Evolutionary conservation across 2,888 invertebrate species (phyloP).

Genomic region (Agapostemon virescens): DNA sequence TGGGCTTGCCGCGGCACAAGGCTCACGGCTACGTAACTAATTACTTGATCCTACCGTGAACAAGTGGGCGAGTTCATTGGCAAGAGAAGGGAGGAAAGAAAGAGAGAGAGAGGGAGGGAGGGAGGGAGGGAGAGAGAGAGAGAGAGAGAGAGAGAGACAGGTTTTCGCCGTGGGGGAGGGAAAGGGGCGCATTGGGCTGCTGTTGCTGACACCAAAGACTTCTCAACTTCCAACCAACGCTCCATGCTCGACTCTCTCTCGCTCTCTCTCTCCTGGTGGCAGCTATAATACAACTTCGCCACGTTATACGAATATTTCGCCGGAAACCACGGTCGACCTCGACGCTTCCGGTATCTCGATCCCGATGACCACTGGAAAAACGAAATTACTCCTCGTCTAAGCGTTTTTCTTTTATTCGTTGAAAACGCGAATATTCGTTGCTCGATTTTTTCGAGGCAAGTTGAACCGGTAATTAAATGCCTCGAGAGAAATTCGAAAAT

Average conservation of each 20-base stretch:
- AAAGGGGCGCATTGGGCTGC: constrained; percentile 59
- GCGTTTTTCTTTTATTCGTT: neutral
- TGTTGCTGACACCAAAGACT: constrained; percentile 80
- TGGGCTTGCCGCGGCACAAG: constrained; percentile 65
- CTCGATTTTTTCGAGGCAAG: neutral
- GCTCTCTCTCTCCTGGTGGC: constrained; percentile 49
- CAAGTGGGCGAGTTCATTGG: constrained; percentile 75
- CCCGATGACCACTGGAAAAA: constrained; percentile 46
- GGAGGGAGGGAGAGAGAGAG: constrained; percentile 22
- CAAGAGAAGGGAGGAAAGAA: constrained; percentile 62
- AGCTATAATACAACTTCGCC: constrained; percentile 70
- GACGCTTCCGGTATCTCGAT: constrained; percentile 48
- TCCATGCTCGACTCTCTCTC: constrained; percentile 29
- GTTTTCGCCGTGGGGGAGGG: constrained; percentile 23
- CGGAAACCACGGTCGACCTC: constrained; percentile 59
- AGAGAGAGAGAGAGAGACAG: constrained; percentile 24
- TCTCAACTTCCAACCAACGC: constrained; percentile 74
- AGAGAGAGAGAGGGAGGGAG: constrained; percentile 51
- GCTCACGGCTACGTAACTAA: constrained; percentile 79
- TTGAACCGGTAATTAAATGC: too few species aligned
- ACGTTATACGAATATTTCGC: constrained; percentile 67
- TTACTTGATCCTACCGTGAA: constrained; percentile 77
- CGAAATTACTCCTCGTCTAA: neutral
- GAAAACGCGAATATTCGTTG: neutral
- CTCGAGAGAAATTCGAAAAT: too few species aligned